Conservation (phyloP, 30 jellyfish, hydroid and myxozoan genomes). For the Aurelia aurita complex sp. Pacific region DNA sequence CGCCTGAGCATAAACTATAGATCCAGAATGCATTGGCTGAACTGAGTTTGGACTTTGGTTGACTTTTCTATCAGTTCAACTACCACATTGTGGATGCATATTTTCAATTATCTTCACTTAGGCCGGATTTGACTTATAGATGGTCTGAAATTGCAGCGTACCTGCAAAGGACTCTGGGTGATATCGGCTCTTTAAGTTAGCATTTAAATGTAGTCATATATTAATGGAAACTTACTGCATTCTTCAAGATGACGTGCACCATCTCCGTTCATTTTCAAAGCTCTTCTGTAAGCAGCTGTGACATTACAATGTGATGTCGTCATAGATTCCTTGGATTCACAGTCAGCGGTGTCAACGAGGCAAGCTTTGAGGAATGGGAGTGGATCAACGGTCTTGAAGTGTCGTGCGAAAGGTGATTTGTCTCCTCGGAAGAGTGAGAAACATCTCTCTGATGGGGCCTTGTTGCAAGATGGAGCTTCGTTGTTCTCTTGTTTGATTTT, state of each 20-base stretch:
- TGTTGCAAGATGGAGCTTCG: conserved; percentile 73
- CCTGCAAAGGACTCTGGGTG: too few species aligned
- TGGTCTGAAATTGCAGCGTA: too few species aligned
- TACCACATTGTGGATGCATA: too few species aligned
- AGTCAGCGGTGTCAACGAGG: conserved; percentile 83
- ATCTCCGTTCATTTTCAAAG: conserved; percentile 58
- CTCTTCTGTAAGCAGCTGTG: conserved; percentile 84
- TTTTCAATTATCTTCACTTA: too few species aligned
- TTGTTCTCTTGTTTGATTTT: conserved; percentile 42
- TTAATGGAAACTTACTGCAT: conserved; percentile 73
- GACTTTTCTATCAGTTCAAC: too few species aligned
- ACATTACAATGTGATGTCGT: conserved; percentile 76
- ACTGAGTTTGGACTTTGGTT: too few species aligned
- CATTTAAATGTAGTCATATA: too few species aligned
- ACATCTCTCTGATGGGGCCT: conserved; percentile 90
- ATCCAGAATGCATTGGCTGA: too few species aligned
- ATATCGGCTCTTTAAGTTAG: too few species aligned
- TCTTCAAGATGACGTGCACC: conserved; percentile 37
- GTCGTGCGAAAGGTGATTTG: conserved; percentile 64
- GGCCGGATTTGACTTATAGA: too few species aligned
- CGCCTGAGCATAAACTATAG: too few species aligned
- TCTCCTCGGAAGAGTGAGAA: conserved; percentile 52
- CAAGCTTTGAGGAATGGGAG: conserved; percentile 95
- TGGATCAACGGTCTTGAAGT: conserved; percentile 78
- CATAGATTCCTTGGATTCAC: conserved; percentile 50